phyloP scores from a whole-genome alignment of 1,140 invertebrate genomes.

The Anoplophora glabripennis region DNA sequence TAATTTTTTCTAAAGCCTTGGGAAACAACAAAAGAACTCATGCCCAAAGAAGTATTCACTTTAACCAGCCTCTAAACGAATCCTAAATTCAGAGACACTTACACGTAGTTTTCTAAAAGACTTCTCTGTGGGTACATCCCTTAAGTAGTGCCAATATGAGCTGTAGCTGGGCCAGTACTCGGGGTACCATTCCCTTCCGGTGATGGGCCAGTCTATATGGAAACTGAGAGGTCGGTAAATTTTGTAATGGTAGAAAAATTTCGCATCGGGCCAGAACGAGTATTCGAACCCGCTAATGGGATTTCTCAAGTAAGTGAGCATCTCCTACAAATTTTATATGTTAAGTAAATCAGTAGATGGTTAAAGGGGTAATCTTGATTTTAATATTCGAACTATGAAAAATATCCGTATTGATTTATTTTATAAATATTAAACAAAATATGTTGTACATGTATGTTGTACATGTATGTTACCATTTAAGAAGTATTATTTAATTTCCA shows the following conservation, averaged over 20 bases:
- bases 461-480: too few relatives aligned
- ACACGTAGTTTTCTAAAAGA: conserved; percentile 27
- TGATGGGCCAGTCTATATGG: conserved; percentile 26
- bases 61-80: neutral
- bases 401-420: too few relatives aligned
- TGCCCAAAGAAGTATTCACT: too few relatives aligned
- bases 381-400: too few relatives aligned
- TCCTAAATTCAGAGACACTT: neutral
- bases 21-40: too few relatives aligned
- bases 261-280: conserved; percentile 33
- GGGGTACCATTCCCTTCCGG: conserved; percentile 26
- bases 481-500: too few relatives aligned
- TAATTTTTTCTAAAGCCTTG: too few relatives aligned
- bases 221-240: conserved; percentile 32
- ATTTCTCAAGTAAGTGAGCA: conserved; percentile 32
- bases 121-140: conserved; percentile 27
- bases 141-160: conserved; percentile 30
- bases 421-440: too few relatives aligned
- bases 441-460: too few relatives aligned
- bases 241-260: conserved; percentile 33
- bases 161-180: conserved; percentile 30
- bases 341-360: neutral
- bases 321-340: conserved; percentile 19
- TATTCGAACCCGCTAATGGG: conserved; percentile 26
- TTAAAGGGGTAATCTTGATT: too few relatives aligned